Conservation (phyloP, 1,140 invertebrate species). For the roundworm (Caenorhabditis elegans) region DNA sequence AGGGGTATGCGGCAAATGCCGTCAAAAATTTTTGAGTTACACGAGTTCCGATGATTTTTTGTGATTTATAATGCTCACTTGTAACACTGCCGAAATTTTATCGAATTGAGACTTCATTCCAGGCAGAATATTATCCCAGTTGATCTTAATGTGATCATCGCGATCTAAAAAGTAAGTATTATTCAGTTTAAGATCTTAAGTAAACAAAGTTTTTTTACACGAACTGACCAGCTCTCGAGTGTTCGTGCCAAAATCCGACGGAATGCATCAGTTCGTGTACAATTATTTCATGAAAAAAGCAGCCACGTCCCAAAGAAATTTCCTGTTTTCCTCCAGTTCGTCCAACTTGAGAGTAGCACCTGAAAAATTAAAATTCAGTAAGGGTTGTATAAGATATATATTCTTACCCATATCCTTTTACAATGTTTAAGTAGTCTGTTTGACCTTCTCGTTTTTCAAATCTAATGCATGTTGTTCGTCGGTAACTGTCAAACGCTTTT, state of each 20-base stretch:
- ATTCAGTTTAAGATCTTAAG: neutral
- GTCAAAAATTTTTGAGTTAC: too few species aligned
- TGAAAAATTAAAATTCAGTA: conserved; percentile 47
- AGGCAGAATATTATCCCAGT: conserved; percentile 66
- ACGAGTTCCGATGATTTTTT: neutral
- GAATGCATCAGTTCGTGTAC: conserved; percentile 63
- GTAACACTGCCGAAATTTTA: conserved; percentile 62
- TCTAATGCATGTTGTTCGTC: conserved; percentile 60
- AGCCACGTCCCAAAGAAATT: conserved; percentile 64
- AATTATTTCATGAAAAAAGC: conserved; percentile 65
- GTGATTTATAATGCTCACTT: conserved; percentile 4
- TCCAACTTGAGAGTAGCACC: conserved; percentile 66
- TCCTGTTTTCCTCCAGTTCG: conserved; percentile 65
- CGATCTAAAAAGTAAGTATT: conserved; percentile 47
- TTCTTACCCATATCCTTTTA: conserved; percentile 61
- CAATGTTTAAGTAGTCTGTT: conserved; percentile 60
- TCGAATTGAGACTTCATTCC: conserved; percentile 66
- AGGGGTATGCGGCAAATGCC: too few species aligned
- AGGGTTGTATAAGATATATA: neutral
- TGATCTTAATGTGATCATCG: conserved; percentile 63
- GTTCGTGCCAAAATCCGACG: conserved; percentile 64
- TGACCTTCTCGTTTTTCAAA: conserved; percentile 53
- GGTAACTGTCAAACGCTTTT: conserved; percentile 59
- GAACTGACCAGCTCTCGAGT: conserved; percentile 58
- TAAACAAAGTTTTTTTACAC: neutral